These are phyloP conservation scores for Callaeas wilsoni DNA, from an alignment of 2,113 vertebrate genomes.

Conservation along the genomic window DNA sequence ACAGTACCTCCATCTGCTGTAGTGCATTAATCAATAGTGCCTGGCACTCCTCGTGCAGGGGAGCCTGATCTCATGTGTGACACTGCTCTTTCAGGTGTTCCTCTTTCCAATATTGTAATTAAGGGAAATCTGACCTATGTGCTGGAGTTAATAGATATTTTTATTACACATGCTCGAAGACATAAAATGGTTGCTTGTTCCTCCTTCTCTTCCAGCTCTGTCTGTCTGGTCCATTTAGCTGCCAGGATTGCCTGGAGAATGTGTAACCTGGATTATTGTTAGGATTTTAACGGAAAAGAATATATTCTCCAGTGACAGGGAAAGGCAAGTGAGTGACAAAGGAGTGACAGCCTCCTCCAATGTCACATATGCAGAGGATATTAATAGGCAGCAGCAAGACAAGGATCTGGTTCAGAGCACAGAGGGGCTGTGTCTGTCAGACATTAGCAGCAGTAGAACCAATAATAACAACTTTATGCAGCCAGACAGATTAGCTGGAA, in stretches of 20 bases:
- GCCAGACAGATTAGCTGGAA: not conserved
- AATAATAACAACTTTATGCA: not conserved
- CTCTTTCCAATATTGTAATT: slow-evolving; percentile 8
- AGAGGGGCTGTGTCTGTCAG: not conserved
- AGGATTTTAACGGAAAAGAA: not conserved
- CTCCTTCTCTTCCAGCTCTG: not conserved
- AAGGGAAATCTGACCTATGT: not conserved
- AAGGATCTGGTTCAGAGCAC: not conserved
- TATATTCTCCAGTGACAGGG: not conserved
- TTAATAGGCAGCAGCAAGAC: not conserved
- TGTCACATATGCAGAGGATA: not conserved
- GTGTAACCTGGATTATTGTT: not conserved
- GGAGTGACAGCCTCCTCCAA: not conserved
- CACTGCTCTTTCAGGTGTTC: not conserved
- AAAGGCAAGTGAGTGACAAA: not conserved
- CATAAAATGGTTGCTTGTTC: not conserved
- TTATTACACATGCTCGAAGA: not conserved
- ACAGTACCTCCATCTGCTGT: not conserved
- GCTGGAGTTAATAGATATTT: slow-evolving; percentile 29
- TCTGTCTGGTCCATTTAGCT: not conserved
- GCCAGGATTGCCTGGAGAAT: not conserved
- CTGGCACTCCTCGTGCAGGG: not conserved
- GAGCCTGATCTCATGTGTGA: not conserved
- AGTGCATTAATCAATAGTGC: not conserved
- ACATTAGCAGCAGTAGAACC: not conserved